Conservation (phyloP, 2,888 invertebrate genomes). For the Hyalella azteca region DNA sequence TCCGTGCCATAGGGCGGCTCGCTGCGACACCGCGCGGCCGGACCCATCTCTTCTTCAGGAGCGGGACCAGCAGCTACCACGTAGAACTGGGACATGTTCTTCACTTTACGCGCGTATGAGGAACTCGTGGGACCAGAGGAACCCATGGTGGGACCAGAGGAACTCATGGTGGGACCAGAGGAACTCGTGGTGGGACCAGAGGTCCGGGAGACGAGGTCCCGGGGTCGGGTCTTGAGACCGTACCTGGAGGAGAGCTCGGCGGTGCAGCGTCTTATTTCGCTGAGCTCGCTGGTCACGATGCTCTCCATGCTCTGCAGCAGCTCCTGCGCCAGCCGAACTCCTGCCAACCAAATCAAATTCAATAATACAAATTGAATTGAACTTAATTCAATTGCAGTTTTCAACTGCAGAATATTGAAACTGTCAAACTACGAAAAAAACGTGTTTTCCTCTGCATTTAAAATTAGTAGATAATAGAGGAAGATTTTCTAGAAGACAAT, state of each 20-base stretch:
- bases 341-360: slow-evolving; percentile 34
- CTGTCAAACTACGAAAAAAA: too few relatives aligned
- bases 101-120: background rate
- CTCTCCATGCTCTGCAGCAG: slow-evolving; percentile 56
- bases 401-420: too few relatives aligned
- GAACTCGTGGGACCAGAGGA: background rate
- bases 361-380: background rate
- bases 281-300: slow-evolving; percentile 54
- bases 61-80: background rate
- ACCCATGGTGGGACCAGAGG: background rate
- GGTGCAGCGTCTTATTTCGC: slow-evolving; percentile 53
- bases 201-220: background rate
- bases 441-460: too few relatives aligned
- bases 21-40: slow-evolving; percentile 44
- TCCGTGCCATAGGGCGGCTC: slow-evolving; percentile 55
- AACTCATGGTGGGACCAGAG: background rate
- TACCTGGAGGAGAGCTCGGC: slow-evolving; percentile 50
- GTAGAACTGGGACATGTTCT: slow-evolving; percentile 32
- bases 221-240: slow-evolving; percentile 42
- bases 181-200: background rate
- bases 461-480: too few relatives aligned
- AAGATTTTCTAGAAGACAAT: too few relatives aligned
- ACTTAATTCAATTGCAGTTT: background rate
- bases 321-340: slow-evolving; percentile 54
- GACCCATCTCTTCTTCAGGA: background rate